phyloP scores from a whole-genome alignment of 2,113 vertebrate genomes.

The Coptodon bakossiorum region DNA sequence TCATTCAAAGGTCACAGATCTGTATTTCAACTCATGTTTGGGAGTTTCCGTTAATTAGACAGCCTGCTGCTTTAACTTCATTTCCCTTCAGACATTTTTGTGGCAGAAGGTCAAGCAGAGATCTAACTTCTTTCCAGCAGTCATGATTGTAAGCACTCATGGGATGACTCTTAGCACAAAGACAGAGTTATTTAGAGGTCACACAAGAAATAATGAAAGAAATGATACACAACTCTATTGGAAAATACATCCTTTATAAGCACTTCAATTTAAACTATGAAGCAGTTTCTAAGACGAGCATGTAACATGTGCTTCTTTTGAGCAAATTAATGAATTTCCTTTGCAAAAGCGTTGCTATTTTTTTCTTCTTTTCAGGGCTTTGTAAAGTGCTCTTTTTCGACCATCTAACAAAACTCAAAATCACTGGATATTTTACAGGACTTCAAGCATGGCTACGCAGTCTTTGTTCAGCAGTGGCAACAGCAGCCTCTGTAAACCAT shows the following conservation, averaged over 20 bases:
- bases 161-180: not conserved
- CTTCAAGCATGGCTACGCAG: not conserved
- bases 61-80: not conserved
- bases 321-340: not conserved
- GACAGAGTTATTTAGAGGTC: not conserved
- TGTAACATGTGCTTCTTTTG: not conserved
- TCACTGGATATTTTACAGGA: not conserved
- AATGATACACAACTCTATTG: not conserved
- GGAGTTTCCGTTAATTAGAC: not conserved
- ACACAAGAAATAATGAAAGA: not conserved
- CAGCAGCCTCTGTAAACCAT: not conserved
- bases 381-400: not conserved
- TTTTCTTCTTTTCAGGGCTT: not conserved
- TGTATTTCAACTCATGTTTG: not conserved
- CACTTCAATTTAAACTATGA: not conserved
- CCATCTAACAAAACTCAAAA: not conserved
- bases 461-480: not conserved
- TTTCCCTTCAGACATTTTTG: not conserved
- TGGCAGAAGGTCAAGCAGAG: not conserved
- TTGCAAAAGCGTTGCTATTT: not conserved
- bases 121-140: not conserved
- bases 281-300: not conserved
- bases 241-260: not conserved
- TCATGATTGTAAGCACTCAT: not conserved
- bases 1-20: not conserved